Evolutionary conservation across 2,113 vertebrate genomes (phyloP), one percentile per base, ranked within the genome.

Genomic region (Petrocephalus zakoni): DNA sequence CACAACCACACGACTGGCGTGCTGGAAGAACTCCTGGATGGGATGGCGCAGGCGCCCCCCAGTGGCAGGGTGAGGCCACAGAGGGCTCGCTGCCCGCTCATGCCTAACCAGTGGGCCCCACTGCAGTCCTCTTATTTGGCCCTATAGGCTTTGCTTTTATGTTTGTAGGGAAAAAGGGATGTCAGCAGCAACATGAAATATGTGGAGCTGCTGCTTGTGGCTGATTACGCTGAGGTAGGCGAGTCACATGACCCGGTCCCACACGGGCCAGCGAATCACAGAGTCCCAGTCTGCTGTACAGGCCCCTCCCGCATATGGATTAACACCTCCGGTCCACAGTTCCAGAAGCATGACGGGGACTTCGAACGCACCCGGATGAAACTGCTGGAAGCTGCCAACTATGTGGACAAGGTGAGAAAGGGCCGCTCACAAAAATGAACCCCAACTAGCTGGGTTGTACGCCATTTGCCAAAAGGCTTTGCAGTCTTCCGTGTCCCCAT

Each of bases 181-280:
- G 90, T 96, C 90, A 93, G 94, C 61, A 94, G 96, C 90, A 94
- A 94, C 89, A 97, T 94, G 34, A 98, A 97, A 93, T 99, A 98
- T 0, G 98, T 99, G 89, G 98, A 99, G 90, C 95, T 99, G 88
- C 96, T 99, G 91, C 90, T 99, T 0, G 98, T 98, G 88, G 98
- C 98, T 72, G 98, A 99, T 94, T 96, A 97, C 34, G 95, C 97
- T 3, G 97, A 99, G 98, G 98, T 99, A 95, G 97, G 95, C 75
- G 4, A 13, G 5, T 51, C 47, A 81, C 15, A 21, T 75, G 11
- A 2, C 49, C 17, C 68, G 51, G 81, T 42, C 34, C 72, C 3
- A 29, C 29, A 78, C 5, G 1, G 34, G 13, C 34, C 11, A 49
- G 46, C 42, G 10, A 29, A 29, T 68, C 25, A 75, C 10, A 83